Conservation (phyloP, 2,888 invertebrate species). For the Tipula unca region DNA sequence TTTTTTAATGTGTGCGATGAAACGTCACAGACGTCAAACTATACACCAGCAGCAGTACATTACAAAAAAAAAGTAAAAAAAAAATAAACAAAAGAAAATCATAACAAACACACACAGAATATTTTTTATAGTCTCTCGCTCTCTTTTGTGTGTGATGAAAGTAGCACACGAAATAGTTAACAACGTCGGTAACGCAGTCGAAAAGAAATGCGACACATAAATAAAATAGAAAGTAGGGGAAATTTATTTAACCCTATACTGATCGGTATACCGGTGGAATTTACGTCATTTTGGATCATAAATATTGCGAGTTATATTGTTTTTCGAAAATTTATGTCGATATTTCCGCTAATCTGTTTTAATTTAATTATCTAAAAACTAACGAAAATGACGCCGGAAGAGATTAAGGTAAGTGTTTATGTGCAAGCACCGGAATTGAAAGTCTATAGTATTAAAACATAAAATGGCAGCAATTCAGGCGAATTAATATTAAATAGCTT, state of each 20-base stretch:
- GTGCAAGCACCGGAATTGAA: background rate
- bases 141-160: background rate
- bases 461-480: background rate
- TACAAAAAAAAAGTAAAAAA: background rate
- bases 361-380: background rate
- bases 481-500: background rate
- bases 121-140: background rate
- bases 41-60: too few relatives aligned
- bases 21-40: background rate
- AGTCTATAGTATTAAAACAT: background rate
- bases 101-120: background rate
- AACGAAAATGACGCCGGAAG: background rate
- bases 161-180: background rate
- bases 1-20: background rate
- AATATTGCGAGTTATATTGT: background rate
- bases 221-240: background rate
- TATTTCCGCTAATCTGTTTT: background rate
- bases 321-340: background rate
- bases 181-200: background rate
- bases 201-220: background rate
- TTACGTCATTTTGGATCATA: too few relatives aligned
- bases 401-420: conserved; percentile 14
- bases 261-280: background rate
- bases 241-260: background rate
- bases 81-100: background rate